Percentiles rank a stretch among this genome's conserved stretches.
Conservation (phyloP, 2,113 vertebrate genomes). For the Nettapus auritus region DNA sequence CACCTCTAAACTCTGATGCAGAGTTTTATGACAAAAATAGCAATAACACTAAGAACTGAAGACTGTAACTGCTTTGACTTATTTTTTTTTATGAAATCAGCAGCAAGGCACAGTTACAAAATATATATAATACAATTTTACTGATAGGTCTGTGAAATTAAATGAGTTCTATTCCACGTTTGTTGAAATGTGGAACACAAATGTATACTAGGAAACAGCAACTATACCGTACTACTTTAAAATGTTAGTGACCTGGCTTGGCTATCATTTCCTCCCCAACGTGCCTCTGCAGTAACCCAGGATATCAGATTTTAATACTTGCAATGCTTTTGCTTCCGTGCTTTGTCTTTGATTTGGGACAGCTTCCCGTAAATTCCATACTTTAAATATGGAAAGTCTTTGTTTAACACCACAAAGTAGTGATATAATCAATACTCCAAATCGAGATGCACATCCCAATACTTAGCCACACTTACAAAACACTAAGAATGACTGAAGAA, state of each 20-base stretch:
- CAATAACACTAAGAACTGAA: background rate
- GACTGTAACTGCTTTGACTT: background rate
- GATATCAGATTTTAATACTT: slow-evolving; percentile 22
- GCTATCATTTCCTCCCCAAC: slow-evolving; percentile 28
- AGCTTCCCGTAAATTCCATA: background rate
- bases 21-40: background rate
- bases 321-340: slow-evolving; percentile 4
- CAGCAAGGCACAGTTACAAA: background rate
- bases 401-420: background rate
- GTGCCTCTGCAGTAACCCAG: slow-evolving; percentile 28
- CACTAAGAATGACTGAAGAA: background rate
- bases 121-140: background rate
- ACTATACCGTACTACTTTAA: background rate
- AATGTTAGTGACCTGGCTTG: slow-evolving; percentile 17
- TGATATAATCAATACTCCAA: background rate
- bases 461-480: background rate
- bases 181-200: background rate
- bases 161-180: background rate
- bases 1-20: background rate
- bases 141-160: background rate
- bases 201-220: background rate
- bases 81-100: background rate
- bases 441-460: rapidly evolving
- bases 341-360: background rate
- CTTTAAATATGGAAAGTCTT: background rate